Evolutionary conservation across 1,140 invertebrate species (phyloP).

Genomic region (Hirudo medicinalis): DNA sequence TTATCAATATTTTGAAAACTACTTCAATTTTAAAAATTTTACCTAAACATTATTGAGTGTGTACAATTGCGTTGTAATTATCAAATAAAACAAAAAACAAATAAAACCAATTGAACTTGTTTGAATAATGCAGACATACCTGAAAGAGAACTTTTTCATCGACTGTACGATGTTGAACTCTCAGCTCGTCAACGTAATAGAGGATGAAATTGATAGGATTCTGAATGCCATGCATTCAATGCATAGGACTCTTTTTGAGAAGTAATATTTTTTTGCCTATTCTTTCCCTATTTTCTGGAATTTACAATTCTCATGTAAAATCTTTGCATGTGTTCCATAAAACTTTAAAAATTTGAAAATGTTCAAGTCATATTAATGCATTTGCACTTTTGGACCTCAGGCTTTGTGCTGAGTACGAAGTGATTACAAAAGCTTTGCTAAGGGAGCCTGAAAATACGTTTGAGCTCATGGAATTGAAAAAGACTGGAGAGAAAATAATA

Average conservation of each 20-base stretch:
- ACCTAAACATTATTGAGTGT: background rate
- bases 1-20: no score
- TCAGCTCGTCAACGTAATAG: background rate
- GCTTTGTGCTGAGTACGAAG: constrained; percentile 68
- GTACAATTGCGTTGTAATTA: no score
- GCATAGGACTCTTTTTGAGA: background rate
- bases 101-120: no score
- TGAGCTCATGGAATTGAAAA: constrained; percentile 65
- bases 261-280: background rate
- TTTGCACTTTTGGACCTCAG: constrained; percentile 43
- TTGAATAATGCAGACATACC: background rate
- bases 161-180: constrained; percentile 1
- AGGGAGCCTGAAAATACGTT: constrained; percentile 66
- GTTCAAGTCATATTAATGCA: no score
- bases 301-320: no score
- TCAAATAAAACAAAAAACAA: no score
- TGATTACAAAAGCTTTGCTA: constrained; percentile 62
- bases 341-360: no score
- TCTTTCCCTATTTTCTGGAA: background rate
- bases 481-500: constrained; percentile 61
- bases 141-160: constrained; percentile 11
- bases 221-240: constrained; percentile 9
- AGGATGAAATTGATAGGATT: background rate
- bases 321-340: no score
- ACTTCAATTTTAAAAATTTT: no score